These are phyloP conservation scores for Kryptolebias marmoratus DNA, from an alignment of 2,113 vertebrate genomes.

Conservation along the genomic window DNA sequence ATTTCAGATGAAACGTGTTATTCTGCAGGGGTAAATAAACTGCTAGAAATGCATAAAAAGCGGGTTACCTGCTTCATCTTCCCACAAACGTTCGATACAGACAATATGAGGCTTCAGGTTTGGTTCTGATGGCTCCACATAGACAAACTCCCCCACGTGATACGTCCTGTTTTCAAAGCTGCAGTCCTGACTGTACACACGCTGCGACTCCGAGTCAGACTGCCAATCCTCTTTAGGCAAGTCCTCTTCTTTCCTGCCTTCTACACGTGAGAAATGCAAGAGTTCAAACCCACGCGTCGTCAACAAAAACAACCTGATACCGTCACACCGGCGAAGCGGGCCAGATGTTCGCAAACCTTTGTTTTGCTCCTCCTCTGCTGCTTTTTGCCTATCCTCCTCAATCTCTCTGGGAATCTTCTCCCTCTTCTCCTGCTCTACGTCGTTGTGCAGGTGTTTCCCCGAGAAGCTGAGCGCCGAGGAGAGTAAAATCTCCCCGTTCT, in stretches of 20 bases:
- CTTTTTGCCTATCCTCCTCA: conserved; percentile 94
- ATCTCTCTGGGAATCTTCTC: conserved; percentile 96
- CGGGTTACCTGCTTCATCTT: conserved; percentile 89
- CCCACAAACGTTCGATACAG: conserved; percentile 95
- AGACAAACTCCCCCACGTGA: conserved; percentile 94
- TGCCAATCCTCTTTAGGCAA: conserved; percentile 83
- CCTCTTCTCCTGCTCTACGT: conserved; percentile 96
- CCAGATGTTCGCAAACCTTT: conserved; percentile 79
- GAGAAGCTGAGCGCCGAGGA: conserved; percentile 94
- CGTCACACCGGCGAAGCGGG: background rate
- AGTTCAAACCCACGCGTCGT: background rate
- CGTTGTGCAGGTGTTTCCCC: conserved; percentile 91
- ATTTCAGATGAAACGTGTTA: background rate
- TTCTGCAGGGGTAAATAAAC: background rate
- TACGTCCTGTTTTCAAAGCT: conserved; percentile 95
- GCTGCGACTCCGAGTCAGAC: conserved; percentile 84
- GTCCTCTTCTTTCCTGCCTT: conserved; percentile 88
- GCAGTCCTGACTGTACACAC: conserved; percentile 92
- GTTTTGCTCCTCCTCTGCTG: conserved; percentile 82
- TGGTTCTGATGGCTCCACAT: conserved; percentile 91
- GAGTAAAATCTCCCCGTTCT: conserved; percentile 96
- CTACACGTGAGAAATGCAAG: conserved; percentile 61
- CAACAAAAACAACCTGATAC: background rate
- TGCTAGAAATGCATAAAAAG: background rate
- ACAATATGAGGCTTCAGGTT: conserved; percentile 94